phyloP scores from a whole-genome alignment of 2,888 invertebrate species.

The Copidosoma aretas region DNA sequence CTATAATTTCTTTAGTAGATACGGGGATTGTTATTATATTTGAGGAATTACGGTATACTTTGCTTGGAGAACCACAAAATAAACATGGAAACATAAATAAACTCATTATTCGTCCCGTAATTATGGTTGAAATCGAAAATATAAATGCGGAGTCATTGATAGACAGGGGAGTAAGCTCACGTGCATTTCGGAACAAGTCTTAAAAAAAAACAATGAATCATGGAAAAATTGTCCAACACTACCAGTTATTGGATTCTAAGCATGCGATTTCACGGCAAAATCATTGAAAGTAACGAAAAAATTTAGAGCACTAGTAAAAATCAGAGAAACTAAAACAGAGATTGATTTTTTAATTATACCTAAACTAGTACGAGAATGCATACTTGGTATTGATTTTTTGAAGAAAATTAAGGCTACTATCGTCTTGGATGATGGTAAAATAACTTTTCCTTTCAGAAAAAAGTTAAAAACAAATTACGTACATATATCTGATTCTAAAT shows the following conservation, averaged over 20 bases:
- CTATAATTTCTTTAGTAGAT: too few relatives aligned
- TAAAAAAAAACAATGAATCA: not conserved
- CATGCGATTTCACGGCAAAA: constrained; percentile 5
- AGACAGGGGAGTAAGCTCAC: not conserved
- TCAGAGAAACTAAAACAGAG: not conserved
- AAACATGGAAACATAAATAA: too few relatives aligned
- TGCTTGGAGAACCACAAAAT: too few relatives aligned
- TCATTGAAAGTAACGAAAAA: not conserved
- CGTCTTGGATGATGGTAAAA: not conserved
- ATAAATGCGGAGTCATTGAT: too few relatives aligned
- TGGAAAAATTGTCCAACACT: not conserved
- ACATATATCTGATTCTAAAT: not conserved
- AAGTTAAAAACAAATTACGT: not conserved
- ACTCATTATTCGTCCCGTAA: too few relatives aligned
- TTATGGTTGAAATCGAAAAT: too few relatives aligned
- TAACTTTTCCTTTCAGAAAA: not conserved
- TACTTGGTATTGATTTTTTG: not conserved
- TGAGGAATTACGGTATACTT: too few relatives aligned
- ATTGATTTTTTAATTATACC: not conserved
- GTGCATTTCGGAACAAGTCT: not conserved
- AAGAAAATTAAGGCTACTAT: not conserved
- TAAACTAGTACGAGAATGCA: not conserved
- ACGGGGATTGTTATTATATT: too few relatives aligned
- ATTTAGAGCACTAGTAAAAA: not conserved
- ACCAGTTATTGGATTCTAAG: not conserved